These are phyloP conservation scores for Chloroceryle amazona DNA, from an alignment of 2,797 vertebrate genomes.

Conservation along the genomic window DNA sequence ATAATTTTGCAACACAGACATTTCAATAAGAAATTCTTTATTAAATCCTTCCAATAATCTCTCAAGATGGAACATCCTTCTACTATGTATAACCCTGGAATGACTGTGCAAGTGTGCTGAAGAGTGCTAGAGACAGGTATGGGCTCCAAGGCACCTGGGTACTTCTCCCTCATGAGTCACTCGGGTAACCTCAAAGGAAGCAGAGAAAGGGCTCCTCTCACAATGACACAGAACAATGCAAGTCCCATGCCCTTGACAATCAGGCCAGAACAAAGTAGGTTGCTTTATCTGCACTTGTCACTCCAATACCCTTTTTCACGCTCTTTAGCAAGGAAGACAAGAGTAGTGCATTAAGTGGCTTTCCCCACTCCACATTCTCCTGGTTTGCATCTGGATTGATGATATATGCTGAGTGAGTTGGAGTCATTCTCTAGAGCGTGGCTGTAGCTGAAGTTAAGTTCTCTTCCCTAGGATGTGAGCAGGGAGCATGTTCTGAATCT, in stretches of 20 bases:
- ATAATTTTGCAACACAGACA: background rate
- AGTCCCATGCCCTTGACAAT: background rate
- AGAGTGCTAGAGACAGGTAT: conserved; percentile 25
- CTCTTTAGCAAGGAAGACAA: background rate
- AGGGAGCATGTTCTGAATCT: background rate
- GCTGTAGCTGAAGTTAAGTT: background rate
- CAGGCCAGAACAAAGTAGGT: background rate
- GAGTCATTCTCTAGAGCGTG: background rate
- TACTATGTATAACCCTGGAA: background rate
- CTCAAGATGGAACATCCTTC: background rate
- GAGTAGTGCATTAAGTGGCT: background rate
- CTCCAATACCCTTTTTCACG: background rate
- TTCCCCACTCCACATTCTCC: background rate
- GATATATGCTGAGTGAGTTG: background rate
- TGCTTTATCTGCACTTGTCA: background rate
- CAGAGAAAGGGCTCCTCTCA: background rate
- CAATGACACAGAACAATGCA: background rate
- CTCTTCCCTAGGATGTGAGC: background rate
- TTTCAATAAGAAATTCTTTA: conserved; percentile 8
- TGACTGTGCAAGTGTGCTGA: background rate
- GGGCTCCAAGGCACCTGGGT: conserved; percentile 14
- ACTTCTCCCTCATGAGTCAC: background rate
- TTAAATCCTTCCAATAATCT: conserved; percentile 11
- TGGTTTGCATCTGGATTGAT: background rate
- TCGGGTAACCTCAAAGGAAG: background rate